Evolutionary conservation across 2,888 invertebrate genomes (phyloP).

Genomic region (Sinopyrophorus schimmeli): DNA sequence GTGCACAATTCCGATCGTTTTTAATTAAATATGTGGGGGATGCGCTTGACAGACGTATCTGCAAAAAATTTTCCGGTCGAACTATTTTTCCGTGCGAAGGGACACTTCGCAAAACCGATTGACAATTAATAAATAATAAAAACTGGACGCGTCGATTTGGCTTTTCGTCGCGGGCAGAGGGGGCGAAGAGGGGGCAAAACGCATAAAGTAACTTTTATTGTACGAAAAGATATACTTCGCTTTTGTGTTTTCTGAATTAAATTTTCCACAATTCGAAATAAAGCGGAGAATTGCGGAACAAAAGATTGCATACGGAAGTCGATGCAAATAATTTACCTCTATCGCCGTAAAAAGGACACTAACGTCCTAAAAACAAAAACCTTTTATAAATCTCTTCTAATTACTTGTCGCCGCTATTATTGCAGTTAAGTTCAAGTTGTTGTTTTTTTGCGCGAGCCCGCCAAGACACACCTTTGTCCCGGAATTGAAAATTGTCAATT

Average conservation of each 20-base stretch:
- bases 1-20: no score
- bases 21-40: slow-evolving; percentile 9
- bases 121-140: slow-evolving; percentile 17
- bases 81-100: slow-evolving; percentile 20
- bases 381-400: slow-evolving; percentile 30
- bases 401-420: slow-evolving; percentile 26
- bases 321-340: slow-evolving; percentile 38
- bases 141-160: slow-evolving; percentile 13
- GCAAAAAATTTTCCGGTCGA: slow-evolving; percentile 21
- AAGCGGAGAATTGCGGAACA: slow-evolving; percentile 17
- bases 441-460: no score
- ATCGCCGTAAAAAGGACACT: slow-evolving; percentile 32
- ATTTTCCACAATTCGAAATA: slow-evolving; percentile 16
- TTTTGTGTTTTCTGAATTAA: slow-evolving; percentile 14
- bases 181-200: neutral
- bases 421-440: no score
- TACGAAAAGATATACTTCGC: slow-evolving; percentile 1
- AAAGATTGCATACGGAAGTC: slow-evolving; percentile 35
- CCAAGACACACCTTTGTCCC: no score
- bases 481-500: no score
- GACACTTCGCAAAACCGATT: slow-evolving; percentile 17
- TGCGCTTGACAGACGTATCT: slow-evolving; percentile 23
- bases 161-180: no score
- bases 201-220: neutral
- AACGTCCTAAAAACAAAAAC: slow-evolving; percentile 22